These are phyloP conservation scores for Paragorgia papillata DNA, from an alignment of 92 coral and sea anemone species.

Conservation along the genomic window DNA sequence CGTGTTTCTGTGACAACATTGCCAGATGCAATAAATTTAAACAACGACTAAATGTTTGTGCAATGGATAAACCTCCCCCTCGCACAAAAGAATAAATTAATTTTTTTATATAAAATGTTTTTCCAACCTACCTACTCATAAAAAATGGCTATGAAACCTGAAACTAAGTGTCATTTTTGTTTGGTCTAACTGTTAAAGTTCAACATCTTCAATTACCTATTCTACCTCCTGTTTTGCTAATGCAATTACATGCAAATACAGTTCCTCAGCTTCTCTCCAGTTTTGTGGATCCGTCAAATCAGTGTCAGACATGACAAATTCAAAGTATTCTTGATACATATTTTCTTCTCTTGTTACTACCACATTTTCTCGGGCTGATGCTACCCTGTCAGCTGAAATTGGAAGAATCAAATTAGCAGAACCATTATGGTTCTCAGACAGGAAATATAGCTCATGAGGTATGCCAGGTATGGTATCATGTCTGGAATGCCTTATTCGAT, in stretches of 20 bases:
- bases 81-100: too few relatives aligned
- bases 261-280: constrained; percentile 44
- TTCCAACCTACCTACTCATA: too few relatives aligned
- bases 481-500: constrained; percentile 62
- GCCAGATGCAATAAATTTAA: too few relatives aligned
- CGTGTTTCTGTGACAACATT: too few relatives aligned
- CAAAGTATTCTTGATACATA: constrained; percentile 56
- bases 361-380: constrained; percentile 59
- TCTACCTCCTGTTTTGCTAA: too few relatives aligned
- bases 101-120: too few relatives aligned
- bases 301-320: constrained; percentile 56
- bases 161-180: too few relatives aligned
- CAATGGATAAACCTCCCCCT: too few relatives aligned
- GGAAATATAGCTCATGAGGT: constrained; percentile 66
- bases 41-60: too few relatives aligned
- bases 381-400: constrained; percentile 48
- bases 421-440: constrained; percentile 65
- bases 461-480: constrained; percentile 67
- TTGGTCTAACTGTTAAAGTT: too few relatives aligned
- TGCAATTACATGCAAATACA: constrained; percentile 20
- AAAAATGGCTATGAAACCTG: too few relatives aligned
- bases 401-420: constrained; percentile 56
- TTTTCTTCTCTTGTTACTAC: constrained; percentile 53
- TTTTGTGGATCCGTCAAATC: constrained; percentile 50
- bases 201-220: too few relatives aligned